Evolutionary conservation across 1,140 invertebrate species (phyloP), one percentile per base, ranked within the genome.

Genomic region (Panagrolaimus sp.): DNA sequence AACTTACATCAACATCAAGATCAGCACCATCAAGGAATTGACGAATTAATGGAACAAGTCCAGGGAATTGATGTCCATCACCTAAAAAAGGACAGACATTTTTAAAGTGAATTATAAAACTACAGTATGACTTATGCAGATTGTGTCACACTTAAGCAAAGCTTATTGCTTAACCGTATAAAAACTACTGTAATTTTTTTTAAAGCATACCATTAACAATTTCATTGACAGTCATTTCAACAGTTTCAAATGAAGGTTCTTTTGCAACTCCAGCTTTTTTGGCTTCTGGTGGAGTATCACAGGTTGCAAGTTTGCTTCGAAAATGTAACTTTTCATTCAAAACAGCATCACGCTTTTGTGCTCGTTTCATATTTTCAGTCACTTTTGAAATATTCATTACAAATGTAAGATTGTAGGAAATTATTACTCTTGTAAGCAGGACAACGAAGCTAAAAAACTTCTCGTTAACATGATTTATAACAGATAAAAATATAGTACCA

Each of bases 351-450:
- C 90, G 87, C 83, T 90, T 90, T 85, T 97, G 94, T 10, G 94
- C 94, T 63, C 89, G 90, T 77, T 90, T 88, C 93, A 99, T 96
- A 85, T 99, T 99, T 85, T 97, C 93, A 84, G 97, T 95, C 48
- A 98, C 92, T 88, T 95, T 96, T 75, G 94, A 97, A 71, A 99
- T 96, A 9, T 96, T 96, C 84, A 98, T 93, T 1, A 99, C 87
- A 78, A 99, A 91, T 85, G 96, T 96, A 12, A 98, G 87, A 76
- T 93, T 89, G 85, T 95, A 98, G 15, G 94, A 94, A 24, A 99
- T 86, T 76, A 99, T 97, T 46, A 96, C 94, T 72, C 96, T 86
- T 0, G 96, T 98, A 47, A 99, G 87, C 44, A 99, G 85, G 1
- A 98, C 95, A 9, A 99, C 89, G 84, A 99, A 98, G 81, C n/a